Conservation (phyloP, 2,888 invertebrate species). For the Sarcophaga subvicina region DNA sequence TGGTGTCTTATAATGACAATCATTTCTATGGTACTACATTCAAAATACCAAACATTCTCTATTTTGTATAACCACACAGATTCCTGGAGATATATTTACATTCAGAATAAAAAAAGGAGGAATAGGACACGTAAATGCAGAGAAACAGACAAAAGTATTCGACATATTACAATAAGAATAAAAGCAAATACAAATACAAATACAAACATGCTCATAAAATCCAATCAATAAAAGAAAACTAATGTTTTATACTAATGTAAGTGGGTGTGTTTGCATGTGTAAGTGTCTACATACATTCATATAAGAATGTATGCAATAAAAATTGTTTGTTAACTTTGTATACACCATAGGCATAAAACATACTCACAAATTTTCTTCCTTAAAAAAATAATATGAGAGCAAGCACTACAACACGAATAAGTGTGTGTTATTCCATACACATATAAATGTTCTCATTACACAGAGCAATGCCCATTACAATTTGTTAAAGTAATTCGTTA, state of each 20-base stretch:
- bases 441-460: slow-evolving; percentile 46
- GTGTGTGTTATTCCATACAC: slow-evolving; percentile 10
- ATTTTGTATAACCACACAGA: no score
- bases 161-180: slow-evolving; percentile 3
- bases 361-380: not conserved
- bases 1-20: slow-evolving; percentile 16
- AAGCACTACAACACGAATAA: not conserved
- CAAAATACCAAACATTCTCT: not conserved
- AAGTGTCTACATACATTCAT: not conserved
- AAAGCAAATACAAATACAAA: slow-evolving; percentile 14
- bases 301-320: slow-evolving; percentile 31
- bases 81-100: not conserved
- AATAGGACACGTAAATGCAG: not conserved
- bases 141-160: not conserved
- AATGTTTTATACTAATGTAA: slow-evolving; percentile 38
- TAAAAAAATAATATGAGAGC: not conserved
- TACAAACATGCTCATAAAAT: slow-evolving; percentile 53
- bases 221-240: slow-evolving; percentile 54
- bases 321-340: slow-evolving; percentile 37
- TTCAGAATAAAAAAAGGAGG: not conserved
- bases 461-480: slow-evolving; percentile 34
- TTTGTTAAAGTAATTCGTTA: slow-evolving; percentile 45
- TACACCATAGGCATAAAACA: not conserved
- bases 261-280: slow-evolving; percentile 8
- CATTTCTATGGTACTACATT: slow-evolving; percentile 4